These are phyloP conservation scores for Ligdia adustata DNA, from an alignment of 2,888 invertebrate genomes.

Conservation along the genomic window DNA sequence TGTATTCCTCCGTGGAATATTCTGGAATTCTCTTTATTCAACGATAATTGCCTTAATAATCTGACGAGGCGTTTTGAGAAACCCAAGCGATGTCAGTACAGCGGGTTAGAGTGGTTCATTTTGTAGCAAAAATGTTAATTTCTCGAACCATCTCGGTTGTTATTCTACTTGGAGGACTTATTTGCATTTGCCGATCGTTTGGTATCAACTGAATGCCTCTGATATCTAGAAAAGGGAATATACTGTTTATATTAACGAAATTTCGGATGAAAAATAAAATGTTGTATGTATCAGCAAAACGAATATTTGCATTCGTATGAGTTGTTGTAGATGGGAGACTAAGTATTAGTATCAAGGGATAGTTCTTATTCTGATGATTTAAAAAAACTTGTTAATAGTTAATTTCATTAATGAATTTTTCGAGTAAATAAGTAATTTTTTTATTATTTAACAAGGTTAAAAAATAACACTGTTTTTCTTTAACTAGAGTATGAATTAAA, in stretches of 20 bases:
- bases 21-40: conserved; percentile 42
- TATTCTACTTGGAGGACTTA: conserved; percentile 18
- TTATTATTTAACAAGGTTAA: too few relatives aligned
- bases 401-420: too few relatives aligned
- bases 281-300: not conserved
- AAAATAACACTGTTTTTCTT: too few relatives aligned
- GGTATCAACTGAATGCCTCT: not conserved
- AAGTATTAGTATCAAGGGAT: too few relatives aligned
- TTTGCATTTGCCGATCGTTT: conserved; percentile 18
- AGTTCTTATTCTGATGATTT: too few relatives aligned
- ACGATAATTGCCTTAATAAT: conserved; percentile 49
- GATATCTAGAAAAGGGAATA: not conserved
- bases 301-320: too few relatives aligned
- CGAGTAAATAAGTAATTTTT: too few relatives aligned
- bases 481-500: too few relatives aligned
- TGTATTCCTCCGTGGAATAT: conserved; percentile 40
- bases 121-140: conserved; percentile 27
- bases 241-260: not conserved
- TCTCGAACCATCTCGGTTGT: conserved; percentile 16
- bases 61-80: conserved; percentile 37
- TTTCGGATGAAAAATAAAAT: not conserved
- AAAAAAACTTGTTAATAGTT: too few relatives aligned
- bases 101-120: conserved; percentile 18
- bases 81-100: conserved; percentile 31
- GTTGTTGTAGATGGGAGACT: too few relatives aligned